Evolutionary conservation across 1,140 invertebrate genomes (phyloP), one percentile per base, ranked within the genome.

Genomic region (Cecropterus lyciades): DNA sequence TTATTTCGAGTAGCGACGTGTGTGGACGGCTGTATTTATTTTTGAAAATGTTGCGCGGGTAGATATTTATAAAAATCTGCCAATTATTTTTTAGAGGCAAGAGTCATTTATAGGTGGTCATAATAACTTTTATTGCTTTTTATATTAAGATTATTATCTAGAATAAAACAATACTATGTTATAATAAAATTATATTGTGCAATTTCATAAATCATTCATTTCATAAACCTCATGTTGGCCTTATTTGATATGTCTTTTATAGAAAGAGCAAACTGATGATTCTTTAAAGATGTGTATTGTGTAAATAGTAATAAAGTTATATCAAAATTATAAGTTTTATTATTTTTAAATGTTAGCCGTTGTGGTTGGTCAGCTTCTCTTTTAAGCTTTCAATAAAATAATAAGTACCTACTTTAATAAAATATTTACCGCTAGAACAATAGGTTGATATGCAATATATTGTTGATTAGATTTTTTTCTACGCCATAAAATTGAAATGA

Each of bases 271-370:
- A 56, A 64, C 48, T 48, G 30, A 30, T 46, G 51, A 46, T 66
- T 56, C 65, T 51, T 33, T 62, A 30, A 42, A 63, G 60, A 70
- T 57, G 40, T 63, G 57, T 49, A 67, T 70, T 66, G 62, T 70
- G 65, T 71, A 67, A 69, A 75, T 75, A 75, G 66, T 67, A 75
- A 75, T 75, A 75, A 75, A 75, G 63, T 67, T 71, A 45, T 67
- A 71, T 65, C 0, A 66, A 66, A 17, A 15, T 51, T 59, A 53
- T 27, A 15, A 27, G 46, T 51, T 59, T 59, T 13, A 24, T 48
- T 48, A 17, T 53, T 20, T 43, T 20, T n/a, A n/a, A n/a, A n/a
- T n/a, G n/a, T n/a, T n/a, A n/a, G n/a, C n/a, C n/a, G n/a, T n/a
- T n/a, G n/a, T n/a, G n/a, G n/a, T n/a, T n/a, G n/a, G n/a, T n/a